These are phyloP conservation scores for Phrynocephalus versicolor DNA, from an alignment of 2,113 vertebrate genomes.

Conservation along the genomic window DNA sequence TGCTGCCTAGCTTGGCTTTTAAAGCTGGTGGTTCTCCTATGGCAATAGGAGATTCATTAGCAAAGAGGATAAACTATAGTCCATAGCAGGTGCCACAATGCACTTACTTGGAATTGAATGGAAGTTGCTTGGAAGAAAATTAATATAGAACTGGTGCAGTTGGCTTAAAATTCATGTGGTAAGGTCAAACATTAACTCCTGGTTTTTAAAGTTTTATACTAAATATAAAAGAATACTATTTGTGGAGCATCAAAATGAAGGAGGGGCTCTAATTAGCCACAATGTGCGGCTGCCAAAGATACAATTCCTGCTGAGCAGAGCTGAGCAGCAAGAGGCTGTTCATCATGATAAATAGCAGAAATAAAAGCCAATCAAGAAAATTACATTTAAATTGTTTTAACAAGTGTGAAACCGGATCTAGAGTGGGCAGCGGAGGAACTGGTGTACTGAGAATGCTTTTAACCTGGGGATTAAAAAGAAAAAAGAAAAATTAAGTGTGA, in stretches of 20 bases:
- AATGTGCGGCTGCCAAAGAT: too few relatives aligned
- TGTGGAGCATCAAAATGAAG: too few relatives aligned
- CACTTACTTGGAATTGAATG: neutral
- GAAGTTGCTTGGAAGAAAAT: neutral
- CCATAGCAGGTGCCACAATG: neutral
- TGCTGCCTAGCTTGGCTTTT: neutral
- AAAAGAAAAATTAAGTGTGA: neutral
- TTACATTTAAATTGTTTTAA: conserved; percentile 12
- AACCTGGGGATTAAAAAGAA: neutral
- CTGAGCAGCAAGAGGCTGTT: too few relatives aligned
- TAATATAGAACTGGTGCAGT: neutral
- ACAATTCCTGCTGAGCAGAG: too few relatives aligned
- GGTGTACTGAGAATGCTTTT: conserved; percentile 2
- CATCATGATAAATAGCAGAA: conserved; percentile 28
- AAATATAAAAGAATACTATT: too few relatives aligned
- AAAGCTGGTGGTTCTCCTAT: neutral
- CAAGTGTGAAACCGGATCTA: conserved; percentile 24
- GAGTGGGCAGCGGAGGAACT: neutral
- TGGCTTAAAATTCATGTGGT: neutral
- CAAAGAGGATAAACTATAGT: neutral
- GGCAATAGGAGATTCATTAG: neutral
- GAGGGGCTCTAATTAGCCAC: too few relatives aligned
- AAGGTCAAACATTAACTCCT: neutral
- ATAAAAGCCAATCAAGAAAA: conserved; percentile 27
- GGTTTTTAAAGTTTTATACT: too few relatives aligned